Evolutionary conservation across 2,888 invertebrate genomes (phyloP), one percentile per base, ranked within the genome.

Genomic region (Troilus luridus): DNA sequence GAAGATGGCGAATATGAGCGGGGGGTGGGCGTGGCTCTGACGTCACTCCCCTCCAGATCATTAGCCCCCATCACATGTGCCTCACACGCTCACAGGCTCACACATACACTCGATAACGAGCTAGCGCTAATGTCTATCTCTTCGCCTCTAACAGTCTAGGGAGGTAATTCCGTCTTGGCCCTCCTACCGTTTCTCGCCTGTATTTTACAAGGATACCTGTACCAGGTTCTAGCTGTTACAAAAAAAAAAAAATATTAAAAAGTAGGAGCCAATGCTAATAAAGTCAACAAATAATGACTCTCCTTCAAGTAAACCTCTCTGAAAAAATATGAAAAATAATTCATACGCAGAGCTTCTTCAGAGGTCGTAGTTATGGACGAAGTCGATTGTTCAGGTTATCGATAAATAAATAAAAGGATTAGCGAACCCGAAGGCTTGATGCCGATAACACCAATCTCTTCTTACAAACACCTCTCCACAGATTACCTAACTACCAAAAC

Each of bases 1-100:
- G 91, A 91, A 90, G 91, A 92, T 92, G 92, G 92, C 92, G 92
- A 92, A 91, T 92, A 92, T 91, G 91, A 92, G 89, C 64, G n/a
- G 88, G 88, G 91, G 91, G 88, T 88, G 89, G 89, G 91, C 88
- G 91, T 64, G 90, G 90, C 90, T 27, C 27, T 90, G 90, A 90
- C 90, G 90, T 90, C 90, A 90, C 54, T n/a, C 89, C 89, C 89
- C 89, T 67, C 62, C 64, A 85, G 90, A 90, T 90, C 72, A 90
- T 90, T 90, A 90, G 90, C 54, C 90, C 90, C 90, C 90, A 59
- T 60, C 88, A 88, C 88, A 58, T 85, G 85, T 85, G 56, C n/a
- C 85, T 85, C 85, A 85, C 85, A 85, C 85, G 12, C 56, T 54
- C 85, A n/a, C 77, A 77, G 27, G 11, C 77, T 27, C 41, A 14